Conservation (phyloP, 2,888 invertebrate species). For the Lepidochitona cinerea region DNA sequence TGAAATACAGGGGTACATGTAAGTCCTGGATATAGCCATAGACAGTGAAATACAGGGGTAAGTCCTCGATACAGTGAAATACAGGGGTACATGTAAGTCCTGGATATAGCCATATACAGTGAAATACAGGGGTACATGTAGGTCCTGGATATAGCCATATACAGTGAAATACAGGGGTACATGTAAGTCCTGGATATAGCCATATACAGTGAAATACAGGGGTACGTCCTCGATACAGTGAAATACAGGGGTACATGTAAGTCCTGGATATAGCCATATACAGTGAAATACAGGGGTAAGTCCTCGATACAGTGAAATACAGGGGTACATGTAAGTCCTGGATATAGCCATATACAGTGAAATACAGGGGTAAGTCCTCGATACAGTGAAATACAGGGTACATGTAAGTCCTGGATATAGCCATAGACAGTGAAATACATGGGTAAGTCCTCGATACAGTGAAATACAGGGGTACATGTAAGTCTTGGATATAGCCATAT, state of each 20-base stretch:
- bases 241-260: too few relatives aligned
- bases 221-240: too few relatives aligned
- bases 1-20: too few relatives aligned
- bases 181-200: too few relatives aligned
- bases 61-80: background rate
- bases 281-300: background rate
- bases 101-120: too few relatives aligned
- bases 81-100: too few relatives aligned
- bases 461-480: background rate
- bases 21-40: constrained; percentile 94
- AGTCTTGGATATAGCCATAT: background rate
- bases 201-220: too few relatives aligned
- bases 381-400: background rate
- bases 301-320: background rate
- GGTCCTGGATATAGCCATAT: constrained; percentile 95
- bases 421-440: background rate
- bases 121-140: constrained; percentile 76
- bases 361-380: background rate
- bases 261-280: background rate
- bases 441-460: background rate
- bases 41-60: constrained; percentile 99
- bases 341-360: background rate
- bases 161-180: constrained; percentile 97
- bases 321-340: background rate
- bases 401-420: background rate